Evolutionary conservation across 1,140 invertebrate species (phyloP).

Genomic region (Conus ventricosus): DNA sequence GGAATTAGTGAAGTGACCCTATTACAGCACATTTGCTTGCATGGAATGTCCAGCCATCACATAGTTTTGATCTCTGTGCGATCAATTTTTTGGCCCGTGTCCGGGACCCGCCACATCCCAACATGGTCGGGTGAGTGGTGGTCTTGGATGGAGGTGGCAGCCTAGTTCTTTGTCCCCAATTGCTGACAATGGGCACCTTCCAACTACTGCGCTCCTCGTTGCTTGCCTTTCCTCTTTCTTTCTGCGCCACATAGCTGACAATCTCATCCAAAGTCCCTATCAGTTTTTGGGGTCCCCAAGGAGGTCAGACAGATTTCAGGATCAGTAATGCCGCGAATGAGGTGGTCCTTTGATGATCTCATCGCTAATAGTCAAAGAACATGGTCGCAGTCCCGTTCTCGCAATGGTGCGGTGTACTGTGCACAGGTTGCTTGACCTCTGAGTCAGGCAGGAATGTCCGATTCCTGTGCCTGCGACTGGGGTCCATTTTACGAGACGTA

Average conservation of each 20-base stretch:
- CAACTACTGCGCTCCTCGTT: constrained; percentile 40
- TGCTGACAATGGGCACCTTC: background rate
- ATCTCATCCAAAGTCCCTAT: constrained; percentile 46
- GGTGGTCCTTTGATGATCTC: constrained; percentile 43
- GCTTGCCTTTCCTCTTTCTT: constrained; percentile 50
- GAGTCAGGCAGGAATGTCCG: constrained; percentile 36
- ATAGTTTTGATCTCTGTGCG: background rate
- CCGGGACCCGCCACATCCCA: background rate
- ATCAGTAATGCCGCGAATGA: constrained; percentile 41
- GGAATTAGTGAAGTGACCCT: constrained; percentile 33
- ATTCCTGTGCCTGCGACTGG: constrained; percentile 49
- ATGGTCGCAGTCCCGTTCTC: constrained; percentile 19
- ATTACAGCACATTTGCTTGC: constrained; percentile 44
- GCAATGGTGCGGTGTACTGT: constrained; percentile 38
- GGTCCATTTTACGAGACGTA: constrained; percentile 46
- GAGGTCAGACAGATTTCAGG: no score
- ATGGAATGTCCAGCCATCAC: constrained; percentile 43
- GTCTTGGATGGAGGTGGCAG: background rate
- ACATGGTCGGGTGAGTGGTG: background rate
- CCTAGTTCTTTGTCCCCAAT: constrained; percentile 7
- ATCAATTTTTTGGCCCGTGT: constrained; percentile 16
- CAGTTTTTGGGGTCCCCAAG: constrained; percentile 45
- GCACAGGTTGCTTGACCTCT: constrained; percentile 40
- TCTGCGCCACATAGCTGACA: no score
- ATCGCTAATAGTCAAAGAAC: constrained; percentile 48